Percentiles rank a stretch among this genome's conserved stretches.
These are phyloP conservation scores for Pogonophryne albipinna DNA, from an alignment of 2,797 vertebrate genomes.

Conservation along the genomic window DNA sequence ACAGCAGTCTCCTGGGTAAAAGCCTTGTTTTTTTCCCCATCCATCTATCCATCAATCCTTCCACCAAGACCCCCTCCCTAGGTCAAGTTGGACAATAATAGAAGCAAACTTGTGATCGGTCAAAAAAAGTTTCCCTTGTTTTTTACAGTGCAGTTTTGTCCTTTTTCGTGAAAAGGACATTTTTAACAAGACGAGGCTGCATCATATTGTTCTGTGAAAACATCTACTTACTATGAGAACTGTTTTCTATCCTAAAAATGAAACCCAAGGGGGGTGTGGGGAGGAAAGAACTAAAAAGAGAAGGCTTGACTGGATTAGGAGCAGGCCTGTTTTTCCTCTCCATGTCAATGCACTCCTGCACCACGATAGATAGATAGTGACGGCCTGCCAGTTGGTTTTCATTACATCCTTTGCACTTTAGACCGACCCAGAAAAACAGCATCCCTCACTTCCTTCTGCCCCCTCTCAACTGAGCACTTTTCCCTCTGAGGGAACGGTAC, in stretches of 20 bases:
- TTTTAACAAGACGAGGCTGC: no score
- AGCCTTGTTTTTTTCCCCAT: no score
- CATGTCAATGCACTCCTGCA: slow-evolving; percentile 68
- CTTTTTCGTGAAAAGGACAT: no score
- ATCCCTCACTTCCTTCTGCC: slow-evolving; percentile 58
- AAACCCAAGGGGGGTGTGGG: slow-evolving; percentile 43
- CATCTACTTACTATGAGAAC: slow-evolving; percentile 34
- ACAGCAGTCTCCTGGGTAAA: no score
- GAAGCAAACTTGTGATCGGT: no score
- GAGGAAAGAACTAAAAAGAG: slow-evolving; percentile 39
- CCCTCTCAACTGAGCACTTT: slow-evolving; percentile 57
- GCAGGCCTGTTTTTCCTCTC: slow-evolving; percentile 79
- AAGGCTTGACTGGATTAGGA: slow-evolving; percentile 72
- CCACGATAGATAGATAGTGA: slow-evolving; percentile 84
- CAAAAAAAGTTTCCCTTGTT: no score
- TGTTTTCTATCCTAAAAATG: slow-evolving; percentile 65
- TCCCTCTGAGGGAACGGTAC: slow-evolving; percentile 79
- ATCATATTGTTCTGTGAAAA: slow-evolving; percentile 34
- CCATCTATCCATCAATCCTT: no score
- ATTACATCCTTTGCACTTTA: slow-evolving; percentile 81
- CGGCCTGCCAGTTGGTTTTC: slow-evolving; percentile 86
- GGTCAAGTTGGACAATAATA: no score
- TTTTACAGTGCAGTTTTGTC: no score
- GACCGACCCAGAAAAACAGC: slow-evolving; percentile 50
- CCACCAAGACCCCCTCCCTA: no score